phyloP scores from a whole-genome alignment of 1,140 invertebrate species.

The Nasonia longicornis region DNA sequence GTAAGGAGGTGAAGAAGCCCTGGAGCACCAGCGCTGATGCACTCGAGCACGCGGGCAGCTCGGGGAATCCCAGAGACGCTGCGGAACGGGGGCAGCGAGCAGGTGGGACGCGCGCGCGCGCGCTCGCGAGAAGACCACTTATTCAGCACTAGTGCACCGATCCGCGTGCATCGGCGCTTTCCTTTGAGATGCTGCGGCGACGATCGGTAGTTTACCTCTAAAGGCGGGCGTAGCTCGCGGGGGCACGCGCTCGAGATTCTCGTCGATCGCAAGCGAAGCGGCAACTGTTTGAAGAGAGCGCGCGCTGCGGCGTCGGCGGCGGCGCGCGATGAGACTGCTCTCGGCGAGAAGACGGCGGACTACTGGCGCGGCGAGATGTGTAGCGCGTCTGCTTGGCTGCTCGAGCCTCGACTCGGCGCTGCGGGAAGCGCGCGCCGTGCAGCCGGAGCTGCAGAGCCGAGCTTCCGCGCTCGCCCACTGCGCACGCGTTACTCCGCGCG shows the following conservation, averaged over 20 bases:
- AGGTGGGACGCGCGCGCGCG: neutral
- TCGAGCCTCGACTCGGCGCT: neutral
- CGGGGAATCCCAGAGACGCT: neutral
- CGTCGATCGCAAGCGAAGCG: neutral
- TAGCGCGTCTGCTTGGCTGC: too few relatives aligned
- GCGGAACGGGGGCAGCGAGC: neutral
- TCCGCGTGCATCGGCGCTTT: too few relatives aligned
- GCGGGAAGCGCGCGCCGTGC: neutral
- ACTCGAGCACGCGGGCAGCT: neutral
- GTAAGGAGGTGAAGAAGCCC: too few relatives aligned
- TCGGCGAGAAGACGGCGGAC: constrained; percentile 12
- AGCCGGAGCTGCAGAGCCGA: neutral
- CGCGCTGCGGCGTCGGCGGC: neutral
- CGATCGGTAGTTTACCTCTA: too few relatives aligned
- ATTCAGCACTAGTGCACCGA: neutral
- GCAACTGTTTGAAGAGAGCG: neutral
- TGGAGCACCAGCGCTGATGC: neutral
- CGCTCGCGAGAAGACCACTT: neutral
- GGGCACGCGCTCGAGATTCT: neutral
- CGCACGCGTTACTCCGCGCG: constrained; percentile 24
- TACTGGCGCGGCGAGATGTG: neutral
- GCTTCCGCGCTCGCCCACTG: neutral
- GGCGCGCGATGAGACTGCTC: neutral
- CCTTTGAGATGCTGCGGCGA: too few relatives aligned
- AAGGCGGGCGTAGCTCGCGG: too few relatives aligned